These are phyloP conservation scores for Parotocinclus haroldoi DNA, from an alignment of 2,797 vertebrate genomes.

Conservation along the genomic window DNA sequence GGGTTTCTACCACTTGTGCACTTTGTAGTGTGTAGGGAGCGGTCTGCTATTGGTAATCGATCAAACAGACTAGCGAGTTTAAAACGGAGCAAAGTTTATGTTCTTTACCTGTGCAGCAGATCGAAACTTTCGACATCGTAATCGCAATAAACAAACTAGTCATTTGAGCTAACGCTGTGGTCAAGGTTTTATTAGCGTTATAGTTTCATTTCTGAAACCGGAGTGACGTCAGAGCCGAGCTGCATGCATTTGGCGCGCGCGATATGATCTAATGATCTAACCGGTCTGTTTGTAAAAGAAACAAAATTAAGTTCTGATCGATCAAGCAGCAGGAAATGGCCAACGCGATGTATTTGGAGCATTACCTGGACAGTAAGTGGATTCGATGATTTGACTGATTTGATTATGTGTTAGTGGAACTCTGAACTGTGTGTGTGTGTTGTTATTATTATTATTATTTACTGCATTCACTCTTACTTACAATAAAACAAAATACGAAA, in stretches of 20 bases:
- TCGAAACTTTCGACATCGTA: too few relatives aligned
- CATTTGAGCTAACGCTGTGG: too few relatives aligned
- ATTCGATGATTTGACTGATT: neutral
- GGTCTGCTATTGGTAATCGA: neutral
- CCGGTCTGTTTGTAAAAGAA: neutral
- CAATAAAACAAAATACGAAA: too few relatives aligned
- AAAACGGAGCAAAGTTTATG: neutral
- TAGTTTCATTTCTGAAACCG: neutral
- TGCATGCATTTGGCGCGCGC: constrained; percentile 18
- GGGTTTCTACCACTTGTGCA: too few relatives aligned
- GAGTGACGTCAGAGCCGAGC: neutral
- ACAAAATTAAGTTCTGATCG: neutral
- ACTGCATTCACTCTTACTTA: too few relatives aligned
- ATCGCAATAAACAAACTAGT: too few relatives aligned
- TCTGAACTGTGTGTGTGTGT: too few relatives aligned
- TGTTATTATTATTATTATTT: too few relatives aligned
- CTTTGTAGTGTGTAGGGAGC: neutral
- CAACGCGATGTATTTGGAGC: constrained; percentile 46
- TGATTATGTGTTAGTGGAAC: neutral
- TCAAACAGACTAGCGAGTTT: neutral
- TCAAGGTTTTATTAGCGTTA: neutral
- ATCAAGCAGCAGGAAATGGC: constrained; percentile 19
- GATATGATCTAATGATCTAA: neutral
- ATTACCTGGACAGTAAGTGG: constrained; percentile 49
- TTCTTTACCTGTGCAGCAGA: neutral